phyloP scores from a whole-genome alignment of 2,888 invertebrate species.

The Bombylius major region DNA sequence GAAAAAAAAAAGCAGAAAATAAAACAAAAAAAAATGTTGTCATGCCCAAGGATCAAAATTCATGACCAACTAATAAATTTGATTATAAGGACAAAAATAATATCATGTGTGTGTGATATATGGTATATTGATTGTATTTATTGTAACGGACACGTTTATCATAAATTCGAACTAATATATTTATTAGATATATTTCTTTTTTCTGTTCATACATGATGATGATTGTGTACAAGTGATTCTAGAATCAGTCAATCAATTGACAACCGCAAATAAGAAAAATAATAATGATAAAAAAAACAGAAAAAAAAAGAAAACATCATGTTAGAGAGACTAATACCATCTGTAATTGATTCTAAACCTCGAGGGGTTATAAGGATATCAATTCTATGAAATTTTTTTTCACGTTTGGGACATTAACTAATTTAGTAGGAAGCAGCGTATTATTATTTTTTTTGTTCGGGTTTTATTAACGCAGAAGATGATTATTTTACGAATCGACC shows the following conservation, averaged over 20 bases:
- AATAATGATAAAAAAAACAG: too few relatives aligned
- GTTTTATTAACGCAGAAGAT: too few relatives aligned
- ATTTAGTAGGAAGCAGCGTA: too few relatives aligned
- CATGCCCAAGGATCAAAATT: constrained; percentile 14
- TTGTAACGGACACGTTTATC: too few relatives aligned
- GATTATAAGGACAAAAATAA: constrained; percentile 12
- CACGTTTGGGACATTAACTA: too few relatives aligned
- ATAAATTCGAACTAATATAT: too few relatives aligned
- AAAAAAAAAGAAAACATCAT: neutral
- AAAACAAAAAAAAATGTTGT: neutral
- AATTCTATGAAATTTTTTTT: too few relatives aligned
- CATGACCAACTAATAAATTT: constrained; percentile 15
- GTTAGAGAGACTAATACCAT: constrained; percentile 9
- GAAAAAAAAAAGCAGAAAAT: neutral
- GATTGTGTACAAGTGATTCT: too few relatives aligned
- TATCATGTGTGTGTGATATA: neutral
- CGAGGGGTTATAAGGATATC: constrained; percentile 5
- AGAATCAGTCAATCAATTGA: neutral
- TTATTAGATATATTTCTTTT: neutral
- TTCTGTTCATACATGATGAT: too few relatives aligned
- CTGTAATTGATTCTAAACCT: constrained; percentile 15
- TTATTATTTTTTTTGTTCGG: too few relatives aligned
- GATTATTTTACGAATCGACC: too few relatives aligned
- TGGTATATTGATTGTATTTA: too few relatives aligned
- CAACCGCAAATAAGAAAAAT: neutral